These are phyloP conservation scores for Dreissena rostriformis DNA, from an alignment of 1,140 invertebrate genomes.

Conservation along the genomic window DNA sequence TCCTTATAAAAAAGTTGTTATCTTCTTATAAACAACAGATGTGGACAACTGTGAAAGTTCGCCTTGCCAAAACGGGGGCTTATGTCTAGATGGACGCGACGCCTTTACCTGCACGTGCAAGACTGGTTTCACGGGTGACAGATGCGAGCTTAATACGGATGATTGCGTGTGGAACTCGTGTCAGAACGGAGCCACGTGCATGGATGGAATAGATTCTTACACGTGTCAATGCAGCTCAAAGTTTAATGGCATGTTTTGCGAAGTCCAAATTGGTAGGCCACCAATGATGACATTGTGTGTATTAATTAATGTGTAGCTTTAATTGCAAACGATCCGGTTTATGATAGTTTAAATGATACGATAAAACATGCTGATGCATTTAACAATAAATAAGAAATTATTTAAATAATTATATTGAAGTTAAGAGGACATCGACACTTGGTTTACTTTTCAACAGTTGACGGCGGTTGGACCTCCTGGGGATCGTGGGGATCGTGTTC, in stretches of 20 bases:
- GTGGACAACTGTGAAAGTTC: slow-evolving; percentile 93
- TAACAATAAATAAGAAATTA: no score
- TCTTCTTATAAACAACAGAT: slow-evolving; percentile 83
- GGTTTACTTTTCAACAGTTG: slow-evolving; percentile 10
- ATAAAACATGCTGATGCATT: no score
- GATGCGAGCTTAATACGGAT: slow-evolving; percentile 87
- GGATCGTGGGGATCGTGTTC: slow-evolving; percentile 8
- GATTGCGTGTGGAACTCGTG: slow-evolving; percentile 62
- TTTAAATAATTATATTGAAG: no score
- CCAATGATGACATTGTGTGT: no score
- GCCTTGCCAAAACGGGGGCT: slow-evolving; percentile 94
- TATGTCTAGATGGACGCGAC: slow-evolving; percentile 90
- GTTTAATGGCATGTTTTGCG: not conserved
- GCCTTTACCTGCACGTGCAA: slow-evolving; percentile 81
- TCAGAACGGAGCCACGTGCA: slow-evolving; percentile 57
- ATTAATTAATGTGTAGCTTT: no score
- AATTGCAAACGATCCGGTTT: no score
- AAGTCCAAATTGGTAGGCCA: not conserved
- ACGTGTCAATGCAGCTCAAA: not conserved
- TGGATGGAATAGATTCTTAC: slow-evolving; percentile 1
- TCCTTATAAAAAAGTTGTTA: no score
- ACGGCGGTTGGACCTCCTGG: slow-evolving; percentile 42
- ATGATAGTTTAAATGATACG: no score
- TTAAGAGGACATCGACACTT: not conserved
- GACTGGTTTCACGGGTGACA: slow-evolving; percentile 94